phyloP scores from a whole-genome alignment of 1,140 invertebrate genomes.

The Polypedilum vanderplanki region DNA sequence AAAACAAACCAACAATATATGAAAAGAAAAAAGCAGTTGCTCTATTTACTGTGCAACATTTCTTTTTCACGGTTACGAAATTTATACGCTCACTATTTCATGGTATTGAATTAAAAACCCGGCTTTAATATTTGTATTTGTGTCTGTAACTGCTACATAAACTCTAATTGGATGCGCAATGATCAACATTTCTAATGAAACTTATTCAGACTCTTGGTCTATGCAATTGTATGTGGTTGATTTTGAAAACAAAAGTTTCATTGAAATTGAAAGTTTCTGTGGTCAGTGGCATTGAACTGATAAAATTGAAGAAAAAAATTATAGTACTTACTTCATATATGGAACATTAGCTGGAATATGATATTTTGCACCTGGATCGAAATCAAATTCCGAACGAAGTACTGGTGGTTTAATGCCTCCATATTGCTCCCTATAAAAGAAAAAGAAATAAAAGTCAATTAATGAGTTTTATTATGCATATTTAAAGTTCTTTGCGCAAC shows the following conservation, averaged over 20 bases:
- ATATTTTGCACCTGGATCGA: constrained; percentile 86
- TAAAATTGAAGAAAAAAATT: neutral
- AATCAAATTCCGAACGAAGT: constrained; percentile 75
- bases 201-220: constrained; percentile 35
- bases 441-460: constrained; percentile 29
- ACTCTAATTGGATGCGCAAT: neutral
- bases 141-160: neutral
- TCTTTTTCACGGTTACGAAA: constrained; percentile 28
- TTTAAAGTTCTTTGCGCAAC: neutral
- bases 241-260: constrained; percentile 30
- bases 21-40: constrained; percentile 21
- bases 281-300: constrained; percentile 25
- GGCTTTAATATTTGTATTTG: neutral
- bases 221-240: constrained; percentile 35
- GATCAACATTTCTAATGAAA: neutral
- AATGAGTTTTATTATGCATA: constrained; percentile 11
- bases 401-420: constrained; percentile 80
- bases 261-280: constrained; percentile 21
- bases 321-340: constrained; percentile 80
- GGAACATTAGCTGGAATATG: constrained; percentile 85
- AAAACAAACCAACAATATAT: neutral
- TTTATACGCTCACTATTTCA: neutral
- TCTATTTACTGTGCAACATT: constrained; percentile 24
- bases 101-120: constrained; percentile 20
- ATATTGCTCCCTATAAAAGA: constrained; percentile 60